Base-by-base conservation (phyloP, 2,113 vertebrate genomes). In the Chloropsis cyanopogon region DNA sequence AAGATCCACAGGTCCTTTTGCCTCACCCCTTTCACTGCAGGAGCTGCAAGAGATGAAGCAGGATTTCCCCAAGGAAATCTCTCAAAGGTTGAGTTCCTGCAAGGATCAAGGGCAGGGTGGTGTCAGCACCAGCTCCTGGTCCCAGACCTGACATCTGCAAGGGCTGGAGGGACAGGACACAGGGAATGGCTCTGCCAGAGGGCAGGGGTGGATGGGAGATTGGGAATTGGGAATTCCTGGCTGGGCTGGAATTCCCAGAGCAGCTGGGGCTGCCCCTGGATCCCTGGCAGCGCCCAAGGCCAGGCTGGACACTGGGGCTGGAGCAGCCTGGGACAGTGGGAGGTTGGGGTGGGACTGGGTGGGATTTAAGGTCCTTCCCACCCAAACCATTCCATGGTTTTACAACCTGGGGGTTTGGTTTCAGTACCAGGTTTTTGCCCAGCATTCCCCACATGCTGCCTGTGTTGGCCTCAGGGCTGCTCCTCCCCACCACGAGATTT, bases 361-460 rank as follows among this genome's bases (percentile, higher is more conserved):
- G 35, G 44, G 28, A 2, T 63, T 33, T 61, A 0, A 33, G 12
- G 22, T n/a, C 23, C 14, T 16, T 12, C 21, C 20, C 1, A 31
- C 20, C 26, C 47, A 13, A 53, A 41, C 17, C 44, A 14, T 4
- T 53, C n/a, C 73, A 31, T 3, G 21, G 19, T 47, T 39, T 46
- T 26, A 5, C 35, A 33, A 0, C 31, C 35, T 29, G 2, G 0
- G 4, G 17, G 5, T 68, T 50, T 21, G 7, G 5, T 21, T 63
- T 59, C 4, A 59, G 23, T 3, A 7, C 47, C 44, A 21, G 14
- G 17, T 14, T 56, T 71, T 31, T 41, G 28, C 35, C 71, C 44
- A 37, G 19, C 5, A 2, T 31, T 60, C 69, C 20, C 56, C 31
- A 33, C 9, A 0, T 0, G 14, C 4, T n/a, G 6, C 14, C 33